Conservation (phyloP, 2,113 vertebrate species). For the Poeciliopsis turrubarensis region DNA sequence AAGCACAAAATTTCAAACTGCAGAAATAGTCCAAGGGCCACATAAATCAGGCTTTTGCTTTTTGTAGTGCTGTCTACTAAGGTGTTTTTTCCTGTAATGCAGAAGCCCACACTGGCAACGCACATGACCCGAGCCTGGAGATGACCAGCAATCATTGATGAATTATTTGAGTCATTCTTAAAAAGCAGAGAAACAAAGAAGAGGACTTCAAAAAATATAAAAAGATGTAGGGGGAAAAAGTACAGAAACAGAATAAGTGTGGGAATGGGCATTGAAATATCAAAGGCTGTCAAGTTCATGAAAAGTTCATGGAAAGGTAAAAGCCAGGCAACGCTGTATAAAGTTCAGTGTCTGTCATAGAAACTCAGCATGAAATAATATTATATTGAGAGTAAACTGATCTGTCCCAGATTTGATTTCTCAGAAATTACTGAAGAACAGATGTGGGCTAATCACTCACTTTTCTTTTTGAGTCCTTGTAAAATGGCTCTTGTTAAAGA, state of each 20-base stretch:
- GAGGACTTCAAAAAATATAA: slow-evolving; percentile 32
- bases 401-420: slow-evolving; percentile 1
- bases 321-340: slow-evolving; percentile 37
- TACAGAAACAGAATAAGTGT: slow-evolving; percentile 21
- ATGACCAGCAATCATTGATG: slow-evolving; percentile 37
- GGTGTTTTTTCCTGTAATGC: slow-evolving; percentile 2
- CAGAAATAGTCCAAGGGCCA: background rate
- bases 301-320: slow-evolving; percentile 27
- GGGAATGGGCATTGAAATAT: slow-evolving; percentile 45
- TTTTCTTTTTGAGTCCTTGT: background rate
- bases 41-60: background rate
- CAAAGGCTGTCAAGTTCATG: slow-evolving; percentile 52
- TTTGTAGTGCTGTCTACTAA: background rate
- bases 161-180: slow-evolving; percentile 53
- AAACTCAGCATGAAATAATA: slow-evolving; percentile 31
- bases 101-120: slow-evolving; percentile 5
- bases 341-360: slow-evolving; percentile 40
- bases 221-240: slow-evolving; percentile 17
- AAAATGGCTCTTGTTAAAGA: background rate
- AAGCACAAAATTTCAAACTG: slow-evolving; percentile 2
- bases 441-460: background rate
- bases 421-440: background rate
- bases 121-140: background rate
- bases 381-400: slow-evolving; percentile 9
- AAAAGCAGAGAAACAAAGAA: slow-evolving; percentile 17